Base-by-base conservation (phyloP, 2,888 invertebrate genomes). In the Epistrophe eligans region DNA sequence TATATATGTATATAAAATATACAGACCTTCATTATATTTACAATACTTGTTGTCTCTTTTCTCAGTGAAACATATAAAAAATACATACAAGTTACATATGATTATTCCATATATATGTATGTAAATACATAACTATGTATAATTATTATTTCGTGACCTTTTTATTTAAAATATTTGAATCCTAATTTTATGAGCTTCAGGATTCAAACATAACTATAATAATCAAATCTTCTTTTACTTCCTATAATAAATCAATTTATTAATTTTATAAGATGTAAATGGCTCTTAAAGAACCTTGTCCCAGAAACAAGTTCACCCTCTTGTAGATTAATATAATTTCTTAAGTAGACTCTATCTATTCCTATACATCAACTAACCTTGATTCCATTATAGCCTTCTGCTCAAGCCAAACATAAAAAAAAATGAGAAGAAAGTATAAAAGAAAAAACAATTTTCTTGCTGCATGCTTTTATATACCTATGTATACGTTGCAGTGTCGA, bases 241-340 rank as follows among this genome's bases (percentile, higher is more conserved):
- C 40, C 35, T 13, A 35, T 35, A 50, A 50, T 66, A 66, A 66
- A 70, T 55, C 70, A 70, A 70, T 70, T 48, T 38, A 52, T 40
- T 52, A 35, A 40, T 35, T 40, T 70, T 70, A n/a, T 19, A 24
- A 55, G 40, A 70, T 24, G 15, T 35, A 50, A 67, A 67, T 67
- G 24, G 52, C 67, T 70, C 17, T 24, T 11, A 17, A 80, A 17
- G 67, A 45, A 40, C 67, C 60, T 55, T 60, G 45, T 45, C 50
- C 70, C 17, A 32, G 7, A 50, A 66, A 55, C 35, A 70, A 55
- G 38, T 71, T 55, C 40, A 58, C 24, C 66, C 40, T 66, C 50
- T 28, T 58, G 15, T 35, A 58, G 57, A 32, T 43, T 17, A 50
- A 62, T 35, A 43, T 57, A 77, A 79, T 71, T 71, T 71, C 62